Evolutionary conservation across 2,888 invertebrate genomes (phyloP), one percentile per base, ranked within the genome.

Genomic region (Pardosa pseudoannulata): DNA sequence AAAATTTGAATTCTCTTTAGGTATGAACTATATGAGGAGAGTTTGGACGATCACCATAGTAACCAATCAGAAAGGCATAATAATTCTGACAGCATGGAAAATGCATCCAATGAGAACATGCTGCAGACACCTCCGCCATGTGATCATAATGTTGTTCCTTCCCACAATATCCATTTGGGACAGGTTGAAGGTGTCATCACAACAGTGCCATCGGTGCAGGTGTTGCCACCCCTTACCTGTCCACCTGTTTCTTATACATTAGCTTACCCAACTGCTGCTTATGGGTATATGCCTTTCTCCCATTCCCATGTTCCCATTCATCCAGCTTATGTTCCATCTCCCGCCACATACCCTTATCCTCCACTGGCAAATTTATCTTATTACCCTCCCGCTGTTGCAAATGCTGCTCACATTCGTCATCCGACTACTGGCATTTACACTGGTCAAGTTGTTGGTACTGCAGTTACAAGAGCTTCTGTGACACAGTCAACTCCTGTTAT

Each of bases 1-100:
- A n/a, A n/a, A n/a, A n/a, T n/a, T n/a, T n/a, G n/a, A n/a, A n/a
- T n/a, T n/a, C n/a, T n/a, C n/a, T 68, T 75, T 41, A 88, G 88
- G 88, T 88, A 88, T 82, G 88, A 89, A 71, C 74, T 90, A 0
- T 89, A 89, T 75, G 89, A 90, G 75, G 89, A 89, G 65, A 85
- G 72, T 36, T 79, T 83, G 23, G 78, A 86, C 36, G 85, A 88
- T 74, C 80, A 81, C 19, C 76, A 81, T 73, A 74, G 41, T 29
- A 75, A 32, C 29, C 82, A 70, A n/a, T 62, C 82, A 0, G 82
- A 82, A 39, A 56, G 82, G 28, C 82, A 75, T 32, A 23, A 32
- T 0, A 80, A 73, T 50, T 23, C 56, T 56, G 56, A 56, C 23
- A 56, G 56, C 56, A 70, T 70, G 39, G 56, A 56, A 56, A 56